A percentile compares a stretch with the other conserved stretches of the same genome.
Evolutionary conservation across 2,113 vertebrate species (phyloP).

Genomic region (Empidonax alnorum): DNA sequence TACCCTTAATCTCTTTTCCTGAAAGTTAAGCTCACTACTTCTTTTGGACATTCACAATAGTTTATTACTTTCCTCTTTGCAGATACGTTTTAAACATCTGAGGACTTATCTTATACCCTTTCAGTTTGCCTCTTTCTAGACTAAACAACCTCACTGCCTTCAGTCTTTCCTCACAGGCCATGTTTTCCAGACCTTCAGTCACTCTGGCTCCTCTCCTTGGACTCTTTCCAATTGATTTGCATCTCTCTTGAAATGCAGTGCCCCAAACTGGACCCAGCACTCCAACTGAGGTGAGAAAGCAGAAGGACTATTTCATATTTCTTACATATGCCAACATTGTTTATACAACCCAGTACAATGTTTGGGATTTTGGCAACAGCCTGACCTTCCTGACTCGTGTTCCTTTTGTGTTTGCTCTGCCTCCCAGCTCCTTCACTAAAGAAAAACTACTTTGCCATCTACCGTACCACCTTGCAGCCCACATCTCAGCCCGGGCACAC

Average conservation of each 20-base stretch:
- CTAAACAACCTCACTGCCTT: slow-evolving; percentile 45
- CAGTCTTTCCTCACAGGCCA: not conserved
- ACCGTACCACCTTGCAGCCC: not conserved
- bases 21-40: not conserved
- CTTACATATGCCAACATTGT: not conserved
- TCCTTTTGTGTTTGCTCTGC: not conserved
- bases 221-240: not conserved
- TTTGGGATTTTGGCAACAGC: not conserved
- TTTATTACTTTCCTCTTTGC: slow-evolving; percentile 22
- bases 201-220: not conserved
- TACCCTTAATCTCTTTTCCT: slow-evolving; percentile 14
- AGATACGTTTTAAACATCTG: slow-evolving; percentile 36
- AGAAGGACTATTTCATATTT: slow-evolving; percentile 5
- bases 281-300: slow-evolving; percentile 3
- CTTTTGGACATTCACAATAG: not conserved
- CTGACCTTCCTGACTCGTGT: not conserved
- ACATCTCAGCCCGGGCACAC: rapidly evolving
- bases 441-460: not conserved
- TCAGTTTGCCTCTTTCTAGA: slow-evolving; percentile 23
- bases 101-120: not conserved
- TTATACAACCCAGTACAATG: not conserved
- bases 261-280: not conserved
- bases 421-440: not conserved
- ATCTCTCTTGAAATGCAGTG: slow-evolving; percentile 14
- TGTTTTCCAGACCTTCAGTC: not conserved